Percentiles rank a stretch among this genome's conserved stretches.
Evolutionary conservation across 2,888 invertebrate genomes (phyloP).

Genomic region (Caenorhabditis angaria): DNA sequence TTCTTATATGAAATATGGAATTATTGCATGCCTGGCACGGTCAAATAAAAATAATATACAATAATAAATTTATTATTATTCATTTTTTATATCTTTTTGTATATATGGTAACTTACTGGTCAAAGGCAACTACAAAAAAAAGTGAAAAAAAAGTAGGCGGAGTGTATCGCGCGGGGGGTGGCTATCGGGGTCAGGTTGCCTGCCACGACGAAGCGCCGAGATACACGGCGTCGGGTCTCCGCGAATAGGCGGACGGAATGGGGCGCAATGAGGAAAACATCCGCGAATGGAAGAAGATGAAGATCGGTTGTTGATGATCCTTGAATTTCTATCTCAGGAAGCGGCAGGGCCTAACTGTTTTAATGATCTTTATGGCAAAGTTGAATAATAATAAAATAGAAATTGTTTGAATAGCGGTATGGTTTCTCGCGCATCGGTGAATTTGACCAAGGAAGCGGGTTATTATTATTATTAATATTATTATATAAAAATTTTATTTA

Average conservation of each 20-base stretch:
- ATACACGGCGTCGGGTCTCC: constrained; percentile 18
- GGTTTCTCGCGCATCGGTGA: constrained; percentile 8
- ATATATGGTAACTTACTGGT: neutral
- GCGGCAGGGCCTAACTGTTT: neutral
- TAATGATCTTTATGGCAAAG: neutral
- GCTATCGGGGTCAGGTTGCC: constrained; percentile 49
- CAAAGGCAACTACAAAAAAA: neutral
- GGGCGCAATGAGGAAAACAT: constrained; percentile 36
- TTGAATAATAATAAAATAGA: constrained; percentile 3
- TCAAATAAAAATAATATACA: too few relatives aligned
- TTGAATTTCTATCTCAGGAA: neutral
- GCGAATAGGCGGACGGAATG: neutral
- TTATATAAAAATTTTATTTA: neutral
- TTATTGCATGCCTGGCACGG: constrained; percentile 28
- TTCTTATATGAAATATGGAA: constrained; percentile 15
- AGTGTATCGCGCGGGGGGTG: constrained; percentile 22
- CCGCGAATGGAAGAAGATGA: constrained; percentile 43
- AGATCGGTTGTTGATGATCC: constrained; percentile 14
- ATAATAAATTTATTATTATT: too few relatives aligned
- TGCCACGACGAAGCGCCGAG: constrained; percentile 44
- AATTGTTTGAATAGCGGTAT: constrained; percentile 4
- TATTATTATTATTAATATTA: neutral
- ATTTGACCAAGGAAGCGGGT: constrained; percentile 18
- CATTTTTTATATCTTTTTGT: too few relatives aligned
- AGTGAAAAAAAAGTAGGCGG: constrained; percentile 12